Percentiles rank a stretch among this genome's conserved stretches.
phyloP scores from a whole-genome alignment of 1,140 invertebrate genomes.

The Mylabris phalerata region DNA sequence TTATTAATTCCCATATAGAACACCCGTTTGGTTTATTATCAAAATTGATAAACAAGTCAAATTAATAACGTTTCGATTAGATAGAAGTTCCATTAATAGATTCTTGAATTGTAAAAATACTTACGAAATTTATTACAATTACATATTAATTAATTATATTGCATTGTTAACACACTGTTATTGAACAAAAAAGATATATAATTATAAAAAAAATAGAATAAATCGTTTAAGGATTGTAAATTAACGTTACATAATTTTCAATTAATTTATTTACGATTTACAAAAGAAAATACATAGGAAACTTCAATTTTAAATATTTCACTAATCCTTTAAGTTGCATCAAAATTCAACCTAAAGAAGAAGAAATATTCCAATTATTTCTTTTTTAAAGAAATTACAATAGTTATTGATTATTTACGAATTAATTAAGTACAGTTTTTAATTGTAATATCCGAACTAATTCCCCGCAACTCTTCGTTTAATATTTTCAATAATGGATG shows the following conservation, averaged over 20 bases:
- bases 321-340: constrained; percentile 14
- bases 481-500: constrained; percentile 52
- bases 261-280: neutral
- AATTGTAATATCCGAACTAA: constrained; percentile 24
- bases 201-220: constrained; percentile 18
- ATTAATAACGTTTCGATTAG: constrained; percentile 18
- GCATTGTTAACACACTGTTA: constrained; percentile 27
- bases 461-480: constrained; percentile 48
- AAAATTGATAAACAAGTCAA: constrained; percentile 20
- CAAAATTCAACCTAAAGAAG: constrained; percentile 15
- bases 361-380: constrained; percentile 16
- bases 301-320: constrained; percentile 12
- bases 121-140: constrained; percentile 18
- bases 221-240: constrained; percentile 15
- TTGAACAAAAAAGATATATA: constrained; percentile 13
- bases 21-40: constrained; percentile 1
- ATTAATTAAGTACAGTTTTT: constrained; percentile 34
- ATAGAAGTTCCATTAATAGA: constrained; percentile 18
- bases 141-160: constrained; percentile 13
- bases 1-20: too few relatives aligned
- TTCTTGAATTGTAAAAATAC: constrained; percentile 16
- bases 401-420: neutral
- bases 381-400: neutral
- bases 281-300: constrained; percentile 5
- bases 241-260: neutral